A percentile compares a stretch with the other conserved stretches of the same genome.
Evolutionary conservation across 2,113 vertebrate genomes (phyloP).

Genomic region (Macquaria ambigua): DNA sequence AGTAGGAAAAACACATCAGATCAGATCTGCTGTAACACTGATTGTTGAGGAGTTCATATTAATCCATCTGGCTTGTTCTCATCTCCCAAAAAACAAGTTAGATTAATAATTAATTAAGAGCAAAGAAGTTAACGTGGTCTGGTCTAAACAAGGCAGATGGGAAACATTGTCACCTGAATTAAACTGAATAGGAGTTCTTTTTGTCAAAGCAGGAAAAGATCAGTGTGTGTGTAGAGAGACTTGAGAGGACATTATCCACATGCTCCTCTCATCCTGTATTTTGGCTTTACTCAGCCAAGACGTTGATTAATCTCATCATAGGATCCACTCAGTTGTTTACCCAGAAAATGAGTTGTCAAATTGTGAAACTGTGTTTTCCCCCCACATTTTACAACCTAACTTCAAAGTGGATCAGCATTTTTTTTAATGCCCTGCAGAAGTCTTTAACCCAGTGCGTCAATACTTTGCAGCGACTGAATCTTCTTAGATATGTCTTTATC

Average conservation of each 20-base stretch:
- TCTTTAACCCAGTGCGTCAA: slow-evolving; percentile 27
- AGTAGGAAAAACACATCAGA: neutral
- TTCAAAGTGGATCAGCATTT: slow-evolving; percentile 7
- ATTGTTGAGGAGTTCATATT: neutral
- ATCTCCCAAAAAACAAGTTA: neutral
- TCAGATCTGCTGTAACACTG: neutral
- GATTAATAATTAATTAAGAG: no score
- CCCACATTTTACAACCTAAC: slow-evolving; percentile 9
- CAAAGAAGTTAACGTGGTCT: neutral
- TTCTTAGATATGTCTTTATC: slow-evolving; percentile 35
- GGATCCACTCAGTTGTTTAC: neutral
- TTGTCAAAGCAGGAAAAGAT: no score
- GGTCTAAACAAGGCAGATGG: neutral
- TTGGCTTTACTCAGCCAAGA: slow-evolving; percentile 9
- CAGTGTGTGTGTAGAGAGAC: neutral
- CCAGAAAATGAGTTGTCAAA: neutral
- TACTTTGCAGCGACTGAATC: slow-evolving; percentile 18
- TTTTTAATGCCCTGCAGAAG: slow-evolving; percentile 3
- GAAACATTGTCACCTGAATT: neutral
- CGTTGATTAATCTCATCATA: neutral
- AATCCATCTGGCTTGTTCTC: neutral
- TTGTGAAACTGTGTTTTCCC: neutral
- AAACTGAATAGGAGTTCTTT: neutral
- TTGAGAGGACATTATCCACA: neutral
- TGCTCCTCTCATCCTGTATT: neutral